Percentiles rank a stretch among this genome's conserved stretches.
These are phyloP conservation scores for Cantharis rufa DNA, from an alignment of 2,888 invertebrate species.

Conservation along the genomic window DNA sequence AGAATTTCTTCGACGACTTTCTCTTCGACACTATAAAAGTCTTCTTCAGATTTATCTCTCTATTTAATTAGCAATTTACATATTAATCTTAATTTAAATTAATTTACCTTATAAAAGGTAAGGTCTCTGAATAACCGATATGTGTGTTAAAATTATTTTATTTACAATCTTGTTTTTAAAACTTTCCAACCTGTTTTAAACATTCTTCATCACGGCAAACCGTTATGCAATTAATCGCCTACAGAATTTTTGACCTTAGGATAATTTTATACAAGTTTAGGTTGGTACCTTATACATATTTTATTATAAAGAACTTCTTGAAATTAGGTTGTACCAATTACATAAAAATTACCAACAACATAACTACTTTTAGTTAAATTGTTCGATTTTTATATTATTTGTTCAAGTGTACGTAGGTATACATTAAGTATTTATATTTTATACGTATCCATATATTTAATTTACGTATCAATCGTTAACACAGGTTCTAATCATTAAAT, in stretches of 20 bases:
- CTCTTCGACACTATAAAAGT: background rate
- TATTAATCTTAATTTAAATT: constrained; percentile 4
- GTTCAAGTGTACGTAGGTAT: background rate
- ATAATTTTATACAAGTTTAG: constrained; percentile 1
- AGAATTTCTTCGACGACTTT: background rate
- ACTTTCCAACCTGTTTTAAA: constrained; percentile 11
- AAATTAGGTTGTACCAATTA: background rate
- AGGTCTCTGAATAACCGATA: background rate
- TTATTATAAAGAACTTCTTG: background rate
- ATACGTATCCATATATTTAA: constrained; percentile 2
- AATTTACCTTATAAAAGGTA: background rate
- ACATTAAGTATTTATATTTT: background rate
- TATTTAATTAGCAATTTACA: background rate
- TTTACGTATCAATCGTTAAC: constrained; percentile 12
- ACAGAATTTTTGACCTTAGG: constrained; percentile 8
- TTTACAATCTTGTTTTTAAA: constrained; percentile 6
- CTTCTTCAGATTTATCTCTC: background rate
- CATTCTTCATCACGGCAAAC: constrained; percentile 9
- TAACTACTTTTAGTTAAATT: background rate
- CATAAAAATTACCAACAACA: background rate
- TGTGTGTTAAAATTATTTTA: background rate
- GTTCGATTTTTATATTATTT: background rate
- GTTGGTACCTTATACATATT: background rate
- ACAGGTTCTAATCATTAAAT: constrained; percentile 22
- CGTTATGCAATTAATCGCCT: constrained; percentile 10